Conservation (phyloP, 2,113 vertebrate species). For the Xenopus tropicalis region DNA sequence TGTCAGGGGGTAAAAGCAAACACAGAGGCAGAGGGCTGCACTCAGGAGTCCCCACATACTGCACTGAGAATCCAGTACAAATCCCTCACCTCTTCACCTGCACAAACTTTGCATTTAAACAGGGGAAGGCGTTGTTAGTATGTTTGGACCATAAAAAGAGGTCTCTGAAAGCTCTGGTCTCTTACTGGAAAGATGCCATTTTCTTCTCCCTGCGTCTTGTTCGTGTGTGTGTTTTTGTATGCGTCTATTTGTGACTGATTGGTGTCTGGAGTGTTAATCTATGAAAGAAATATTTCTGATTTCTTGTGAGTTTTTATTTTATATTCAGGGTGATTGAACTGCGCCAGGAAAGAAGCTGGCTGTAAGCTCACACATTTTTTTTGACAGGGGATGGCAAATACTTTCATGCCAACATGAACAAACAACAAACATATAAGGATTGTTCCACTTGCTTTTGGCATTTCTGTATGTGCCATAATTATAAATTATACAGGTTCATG, state of each 20-base stretch:
- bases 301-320: background rate
- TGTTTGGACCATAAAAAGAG: constrained; percentile 12
- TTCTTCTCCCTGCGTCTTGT: constrained; percentile 37
- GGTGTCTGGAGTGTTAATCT: constrained; percentile 22
- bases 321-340: constrained; percentile 4
- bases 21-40: constrained; percentile 48
- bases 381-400: constrained; percentile 12
- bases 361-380: constrained; percentile 4
- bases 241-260: constrained; percentile 30
- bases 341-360: constrained; percentile 12
- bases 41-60: constrained; percentile 48
- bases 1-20: constrained; percentile 47
- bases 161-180: constrained; percentile 17
- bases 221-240: constrained; percentile 34
- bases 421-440: constrained; percentile 14
- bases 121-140: constrained; percentile 10
- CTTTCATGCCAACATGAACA: constrained; percentile 34
- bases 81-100: constrained; percentile 49
- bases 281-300: background rate
- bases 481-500: constrained; percentile 21
- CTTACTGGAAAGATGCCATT: constrained; percentile 8
- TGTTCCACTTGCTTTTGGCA: constrained; percentile 28
- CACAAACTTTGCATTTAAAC: constrained; percentile 41
- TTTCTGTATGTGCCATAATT: constrained; percentile 34
- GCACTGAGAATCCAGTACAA: constrained; percentile 33